Evolutionary conservation across 2,888 invertebrate genomes (phyloP).

Genomic region (Osmoderma eremita): DNA sequence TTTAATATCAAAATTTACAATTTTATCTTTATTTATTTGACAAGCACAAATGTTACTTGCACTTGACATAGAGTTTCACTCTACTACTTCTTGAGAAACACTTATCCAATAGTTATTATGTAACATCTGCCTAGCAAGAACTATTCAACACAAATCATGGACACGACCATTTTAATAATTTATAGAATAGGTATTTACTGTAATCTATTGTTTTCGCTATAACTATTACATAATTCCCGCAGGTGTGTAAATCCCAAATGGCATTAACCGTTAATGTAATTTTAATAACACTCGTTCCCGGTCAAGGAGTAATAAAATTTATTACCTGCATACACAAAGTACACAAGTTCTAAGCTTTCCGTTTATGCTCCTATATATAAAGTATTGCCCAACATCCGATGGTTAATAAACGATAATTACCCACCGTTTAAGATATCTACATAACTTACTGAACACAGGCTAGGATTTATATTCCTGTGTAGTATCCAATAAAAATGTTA

Average conservation of each 20-base stretch:
- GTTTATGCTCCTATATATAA: not conserved
- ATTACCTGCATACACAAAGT: conserved; percentile 11
- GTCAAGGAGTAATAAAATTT: conserved; percentile 30
- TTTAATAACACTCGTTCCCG: conserved; percentile 26
- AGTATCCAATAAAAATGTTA: not conserved
- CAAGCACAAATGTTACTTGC: no score
- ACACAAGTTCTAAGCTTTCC: conserved; percentile 13
- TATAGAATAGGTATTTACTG: not conserved
- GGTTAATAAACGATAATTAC: conserved; percentile 19
- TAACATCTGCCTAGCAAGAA: conserved; percentile 11
- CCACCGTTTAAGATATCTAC: conserved; percentile 20
- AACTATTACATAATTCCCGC: conserved; percentile 4
- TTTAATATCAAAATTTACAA: no score
- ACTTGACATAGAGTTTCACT: no score
- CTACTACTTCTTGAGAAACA: no score
- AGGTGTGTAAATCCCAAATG: not conserved
- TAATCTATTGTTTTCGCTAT: conserved; percentile 8
- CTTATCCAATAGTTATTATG: not conserved
- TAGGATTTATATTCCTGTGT: conserved; percentile 6
- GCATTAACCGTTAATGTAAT: conserved; percentile 27
- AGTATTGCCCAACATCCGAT: not conserved
- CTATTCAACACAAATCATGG: conserved; percentile 10
- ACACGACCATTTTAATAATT: conserved; percentile 1
- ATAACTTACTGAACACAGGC: not conserved
- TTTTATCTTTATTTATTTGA: no score